Base-by-base conservation (phyloP, 2,113 vertebrate genomes). In the Mola mola region DNA sequence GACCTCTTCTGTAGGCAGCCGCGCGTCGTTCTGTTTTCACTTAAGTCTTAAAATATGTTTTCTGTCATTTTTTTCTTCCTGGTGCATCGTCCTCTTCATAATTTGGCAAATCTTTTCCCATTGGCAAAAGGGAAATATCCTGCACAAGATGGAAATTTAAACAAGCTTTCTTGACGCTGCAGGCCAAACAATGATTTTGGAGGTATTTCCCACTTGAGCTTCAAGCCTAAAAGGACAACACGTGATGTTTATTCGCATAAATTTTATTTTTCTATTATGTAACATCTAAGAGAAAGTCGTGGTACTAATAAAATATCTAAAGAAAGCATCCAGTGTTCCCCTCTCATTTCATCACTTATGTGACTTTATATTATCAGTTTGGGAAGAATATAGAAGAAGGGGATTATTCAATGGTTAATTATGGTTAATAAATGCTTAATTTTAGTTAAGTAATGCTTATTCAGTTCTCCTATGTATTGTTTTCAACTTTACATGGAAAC, bases 151-250 rank as follows among this genome's bases (percentile, higher is more conserved):
- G 5, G 49, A 38, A 21, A 49, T 50, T 38, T 51, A 41, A 26
- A 48, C 5, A 41, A 58, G 36, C 7, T 4, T 15, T 42, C 2
- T 21, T 53, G 24, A 53, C 34, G 48, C 69, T 65, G 9, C 38
- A 15, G 8, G 4, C 3, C 9, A 31, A 38, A 37, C 50, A 67
- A 22, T 11, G 50, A 56, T 53, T 29, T 24, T 60, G n/a, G 25
- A 34, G 21, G 31, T 38, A 40, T 70, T 40, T 36, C 40, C 36
- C 17, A 48, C 15, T 6, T 48, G n/a, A 43, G 28, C 34, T 64
- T 22, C 36, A 15, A 29, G 15, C 15, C 12, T 44, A n/a, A 52
- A 70, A 70, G 47, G 57, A 53, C 17, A 58, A 49, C 47, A 29
- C 44, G 17, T 33, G 50, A 58, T 38, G 34, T 73, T 66, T 53